Evolutionary conservation across 2,888 invertebrate genomes (phyloP).

Genomic region (Colostygia pectinataria): DNA sequence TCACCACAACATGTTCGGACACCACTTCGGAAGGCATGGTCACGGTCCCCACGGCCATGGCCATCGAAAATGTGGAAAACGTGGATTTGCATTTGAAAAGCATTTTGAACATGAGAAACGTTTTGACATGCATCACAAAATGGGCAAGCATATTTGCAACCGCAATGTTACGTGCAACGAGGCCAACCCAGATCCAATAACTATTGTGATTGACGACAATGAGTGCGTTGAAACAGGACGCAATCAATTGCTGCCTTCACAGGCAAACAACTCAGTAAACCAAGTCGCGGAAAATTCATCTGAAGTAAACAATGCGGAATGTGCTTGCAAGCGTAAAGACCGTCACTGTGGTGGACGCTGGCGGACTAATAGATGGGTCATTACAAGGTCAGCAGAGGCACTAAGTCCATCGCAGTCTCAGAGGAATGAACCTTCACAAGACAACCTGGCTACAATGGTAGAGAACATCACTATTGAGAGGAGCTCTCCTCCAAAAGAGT

Average conservation of each 20-base stretch:
- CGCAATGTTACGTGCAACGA: constrained; percentile 25
- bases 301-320: constrained; percentile 16
- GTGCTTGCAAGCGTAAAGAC: constrained; percentile 18
- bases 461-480: constrained; percentile 36
- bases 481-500: constrained; percentile 23
- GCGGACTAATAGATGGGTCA: constrained; percentile 10
- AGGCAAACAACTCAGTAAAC: constrained; percentile 11
- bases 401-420: constrained; percentile 22
- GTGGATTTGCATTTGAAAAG: constrained; percentile 20
- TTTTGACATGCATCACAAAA: constrained; percentile 23
- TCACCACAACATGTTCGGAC: constrained; percentile 32
- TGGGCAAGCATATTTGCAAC: constrained; percentile 32
- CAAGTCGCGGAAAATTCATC: constrained; percentile 14
- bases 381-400: constrained; percentile 20
- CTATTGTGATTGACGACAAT: constrained; percentile 26
- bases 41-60: constrained; percentile 26
- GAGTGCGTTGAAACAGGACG: constrained; percentile 21
- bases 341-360: constrained; percentile 24
- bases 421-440: constrained; percentile 25
- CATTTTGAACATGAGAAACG: constrained; percentile 16
- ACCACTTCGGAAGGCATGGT: constrained; percentile 34
- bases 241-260: constrained; percentile 27
- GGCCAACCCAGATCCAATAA: constrained; percentile 18
- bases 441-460: constrained; percentile 38
- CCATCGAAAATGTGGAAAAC: constrained; percentile 24